These are phyloP conservation scores for Ciconia stormi DNA, from an alignment of 2,113 vertebrate species.

Conservation along the genomic window DNA sequence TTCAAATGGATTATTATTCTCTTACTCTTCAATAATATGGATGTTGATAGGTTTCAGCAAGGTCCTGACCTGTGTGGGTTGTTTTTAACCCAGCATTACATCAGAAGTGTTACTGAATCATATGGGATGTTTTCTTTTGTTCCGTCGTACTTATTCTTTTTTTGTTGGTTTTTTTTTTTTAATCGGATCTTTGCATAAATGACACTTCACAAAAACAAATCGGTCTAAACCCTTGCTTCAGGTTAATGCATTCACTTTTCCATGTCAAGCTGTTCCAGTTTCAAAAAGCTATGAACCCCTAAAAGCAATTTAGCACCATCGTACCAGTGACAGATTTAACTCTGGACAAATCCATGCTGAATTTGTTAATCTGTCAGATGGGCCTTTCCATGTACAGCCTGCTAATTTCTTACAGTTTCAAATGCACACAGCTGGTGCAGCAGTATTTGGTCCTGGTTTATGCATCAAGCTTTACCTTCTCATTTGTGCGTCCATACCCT, in stretches of 20 bases:
- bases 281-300: slow-evolving; percentile 17
- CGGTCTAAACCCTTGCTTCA: not conserved
- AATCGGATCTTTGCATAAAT: not conserved
- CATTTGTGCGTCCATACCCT: not conserved
- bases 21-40: not conserved
- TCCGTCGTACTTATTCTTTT: not conserved
- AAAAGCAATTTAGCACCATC: slow-evolving; percentile 5
- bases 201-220: not conserved
- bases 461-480: not conserved
- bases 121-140: not conserved
- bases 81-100: not conserved
- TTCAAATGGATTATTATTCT: not conserved
- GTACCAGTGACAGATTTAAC: not conserved
- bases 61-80: not conserved
- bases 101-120: not conserved
- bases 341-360: slow-evolving; percentile 26
- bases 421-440: slow-evolving; percentile 1
- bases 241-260: not conserved
- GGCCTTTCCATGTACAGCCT: not conserved
- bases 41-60: not conserved
- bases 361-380: slow-evolving; percentile 45
- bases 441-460: not conserved
- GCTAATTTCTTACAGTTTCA: not conserved
- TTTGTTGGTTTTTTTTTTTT: not conserved
- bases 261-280: not conserved